Evolutionary conservation across 2,888 invertebrate species (phyloP), one percentile per base, ranked within the genome.

Genomic region (Pimpla rufipes): DNA sequence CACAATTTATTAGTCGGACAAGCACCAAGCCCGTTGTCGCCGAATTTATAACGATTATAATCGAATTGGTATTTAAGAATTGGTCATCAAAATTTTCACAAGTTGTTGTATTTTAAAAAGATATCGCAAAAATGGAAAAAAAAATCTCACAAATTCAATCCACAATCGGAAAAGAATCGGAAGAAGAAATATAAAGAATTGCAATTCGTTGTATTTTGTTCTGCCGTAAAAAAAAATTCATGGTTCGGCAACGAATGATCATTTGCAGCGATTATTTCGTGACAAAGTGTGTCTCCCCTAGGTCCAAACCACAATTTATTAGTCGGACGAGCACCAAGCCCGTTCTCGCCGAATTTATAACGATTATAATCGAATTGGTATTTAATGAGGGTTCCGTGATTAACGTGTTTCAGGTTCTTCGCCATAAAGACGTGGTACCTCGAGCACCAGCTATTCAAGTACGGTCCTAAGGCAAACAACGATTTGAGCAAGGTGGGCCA

Each of bases 351-450:
- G 23, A 23, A 37, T 40, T 37, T 11, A 35, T 18, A 37, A 59
- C 11, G 18, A 29, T 45, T 35, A 55, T 47, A 10, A 47, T 42
- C 16, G 16, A 47, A 29, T 8, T 70, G 7, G 29, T 0, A 45
- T 52, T 73, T 47, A n/a, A 74, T 64, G 18, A 67, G 29, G 23
- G 21, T 45, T 5, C 18, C 8, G 21, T 59, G 11, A 62, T 62
- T 62, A 37, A 52, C 57, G 62, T 79, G 62, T 86, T 86, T 37
- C 92, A 97, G 97, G 97, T 95, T 96, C 88, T 97, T 97, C 91
- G 97, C 96, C 0, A 94, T 97, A 68, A 96, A 96, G 92, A 95
- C 95, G 4, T 97, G 97, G 97, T 97, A 95, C 92, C 92, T 96
- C 76, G 97, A 97, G 92, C 95, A 96, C 89, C 94, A 95, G 86